phyloP scores from a whole-genome alignment of 2,113 vertebrate species.

The Cacatua alba region DNA sequence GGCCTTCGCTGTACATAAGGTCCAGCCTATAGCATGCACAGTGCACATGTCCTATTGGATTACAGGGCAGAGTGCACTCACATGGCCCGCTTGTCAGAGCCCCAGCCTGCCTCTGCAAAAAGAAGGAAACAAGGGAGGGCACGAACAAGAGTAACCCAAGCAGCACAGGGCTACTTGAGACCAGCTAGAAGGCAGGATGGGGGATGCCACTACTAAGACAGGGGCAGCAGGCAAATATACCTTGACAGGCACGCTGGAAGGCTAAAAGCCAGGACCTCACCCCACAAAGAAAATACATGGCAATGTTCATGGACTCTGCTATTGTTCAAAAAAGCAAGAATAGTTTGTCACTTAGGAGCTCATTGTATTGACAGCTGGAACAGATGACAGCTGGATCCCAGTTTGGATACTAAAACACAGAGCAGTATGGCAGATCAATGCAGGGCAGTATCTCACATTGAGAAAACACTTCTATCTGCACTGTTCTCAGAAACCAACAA shows the following conservation, averaged over 20 bases:
- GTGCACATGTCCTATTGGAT: conserved; percentile 64
- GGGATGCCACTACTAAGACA: background rate
- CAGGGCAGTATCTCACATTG: background rate
- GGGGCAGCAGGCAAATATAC: background rate
- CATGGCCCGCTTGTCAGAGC: background rate
- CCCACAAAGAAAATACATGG: background rate
- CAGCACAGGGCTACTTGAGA: background rate
- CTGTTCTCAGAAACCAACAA: background rate
- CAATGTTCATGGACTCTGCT: background rate
- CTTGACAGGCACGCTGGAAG: background rate
- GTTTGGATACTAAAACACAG: background rate
- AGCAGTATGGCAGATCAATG: background rate
- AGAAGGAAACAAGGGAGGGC: background rate
- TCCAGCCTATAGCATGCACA: conserved; percentile 10
- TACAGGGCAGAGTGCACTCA: conserved; percentile 51
- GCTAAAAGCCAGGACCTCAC: background rate
- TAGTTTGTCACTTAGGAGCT: background rate
- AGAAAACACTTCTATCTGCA: background rate
- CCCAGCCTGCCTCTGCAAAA: background rate
- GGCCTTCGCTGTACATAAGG: background rate
- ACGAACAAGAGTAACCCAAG: background rate
- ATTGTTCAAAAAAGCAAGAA: background rate
- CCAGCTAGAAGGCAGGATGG: background rate
- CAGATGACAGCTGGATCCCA: background rate
- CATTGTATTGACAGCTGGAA: background rate